Evolutionary conservation across 1,140 invertebrate species (phyloP).

Genomic region (Vanessa atalanta): DNA sequence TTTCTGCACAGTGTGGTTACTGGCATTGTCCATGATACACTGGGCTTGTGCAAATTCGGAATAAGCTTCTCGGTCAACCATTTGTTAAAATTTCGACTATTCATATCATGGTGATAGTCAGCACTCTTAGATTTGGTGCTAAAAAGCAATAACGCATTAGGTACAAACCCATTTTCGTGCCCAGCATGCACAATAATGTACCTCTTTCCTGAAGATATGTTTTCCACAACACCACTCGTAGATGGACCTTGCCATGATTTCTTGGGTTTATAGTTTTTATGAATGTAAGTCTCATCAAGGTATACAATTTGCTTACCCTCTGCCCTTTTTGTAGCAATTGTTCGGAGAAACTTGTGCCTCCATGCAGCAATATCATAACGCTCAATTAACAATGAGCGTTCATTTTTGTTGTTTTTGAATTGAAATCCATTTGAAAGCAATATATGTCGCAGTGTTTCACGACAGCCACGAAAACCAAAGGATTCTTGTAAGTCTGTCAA

Average conservation of each 20-base stretch:
- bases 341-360: too few species aligned
- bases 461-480: too few species aligned
- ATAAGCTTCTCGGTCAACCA: slow-evolving; percentile 7
- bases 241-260: background rate
- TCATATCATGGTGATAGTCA: slow-evolving; percentile 10
- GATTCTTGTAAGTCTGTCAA: too few species aligned
- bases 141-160: slow-evolving; percentile 9
- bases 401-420: too few species aligned
- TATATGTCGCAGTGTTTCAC: too few species aligned
- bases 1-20: slow-evolving; percentile 5
- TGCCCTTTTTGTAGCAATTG: too few species aligned
- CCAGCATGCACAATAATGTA: slow-evolving; percentile 10
- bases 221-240: slow-evolving; percentile 8
- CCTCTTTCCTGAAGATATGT: slow-evolving; percentile 10
- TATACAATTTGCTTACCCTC: too few species aligned
- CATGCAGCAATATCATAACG: too few species aligned
- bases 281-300: too few species aligned
- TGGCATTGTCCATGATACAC: slow-evolving; percentile 3
- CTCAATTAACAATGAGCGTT: too few species aligned
- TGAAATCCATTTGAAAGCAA: too few species aligned
- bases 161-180: too few species aligned
- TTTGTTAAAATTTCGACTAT: slow-evolving; percentile 9
- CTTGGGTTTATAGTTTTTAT: background rate
- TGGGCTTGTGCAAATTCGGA: slow-evolving; percentile 11
- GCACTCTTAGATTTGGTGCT: slow-evolving; percentile 9